These are phyloP conservation scores for Aplidium turbinatum DNA, from an alignment of 23 tunicate species.

Conservation along the genomic window DNA sequence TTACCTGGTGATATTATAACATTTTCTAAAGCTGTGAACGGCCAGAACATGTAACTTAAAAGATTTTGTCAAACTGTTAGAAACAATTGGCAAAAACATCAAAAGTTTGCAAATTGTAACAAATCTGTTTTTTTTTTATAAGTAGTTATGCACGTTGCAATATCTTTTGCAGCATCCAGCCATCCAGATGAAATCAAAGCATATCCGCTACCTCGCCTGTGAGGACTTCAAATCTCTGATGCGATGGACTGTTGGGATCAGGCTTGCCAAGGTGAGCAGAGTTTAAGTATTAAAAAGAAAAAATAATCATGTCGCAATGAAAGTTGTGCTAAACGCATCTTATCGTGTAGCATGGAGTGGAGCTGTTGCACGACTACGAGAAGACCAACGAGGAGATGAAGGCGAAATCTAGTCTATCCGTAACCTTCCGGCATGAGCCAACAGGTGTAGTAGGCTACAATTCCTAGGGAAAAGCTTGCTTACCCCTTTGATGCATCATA, in stretches of 20 bases:
- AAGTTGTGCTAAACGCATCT: too few relatives aligned
- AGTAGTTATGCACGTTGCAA: not conserved
- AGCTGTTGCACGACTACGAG: conserved; percentile 65
- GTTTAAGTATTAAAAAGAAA: too few relatives aligned
- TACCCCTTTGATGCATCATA: too few relatives aligned
- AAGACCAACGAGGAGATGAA: conserved; percentile 79
- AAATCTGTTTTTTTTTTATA: not conserved
- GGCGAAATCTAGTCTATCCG: conserved; percentile 35
- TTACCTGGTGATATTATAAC: too few relatives aligned
- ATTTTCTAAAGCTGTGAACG: too few relatives aligned
- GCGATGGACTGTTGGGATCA: conserved; percentile 94
- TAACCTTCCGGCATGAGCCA: conserved; percentile 6
- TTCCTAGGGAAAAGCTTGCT: too few relatives aligned
- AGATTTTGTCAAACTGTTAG: too few relatives aligned
- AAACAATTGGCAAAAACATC: too few relatives aligned
- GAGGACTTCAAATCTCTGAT: conserved; percentile 84
- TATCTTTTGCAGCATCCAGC: conserved; percentile 64
- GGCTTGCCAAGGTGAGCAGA: conserved; percentile 85
- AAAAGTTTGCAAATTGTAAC: too few relatives aligned
- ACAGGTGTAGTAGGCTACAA: too few relatives aligned
- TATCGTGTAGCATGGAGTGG: conserved; percentile 68
- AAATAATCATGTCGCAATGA: too few relatives aligned
- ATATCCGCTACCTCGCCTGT: conserved; percentile 84
- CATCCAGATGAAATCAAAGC: conserved; percentile 84
- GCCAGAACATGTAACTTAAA: too few relatives aligned